Conservation (phyloP, 1,140 invertebrate genomes). For the Drosophila lowei region DNA sequence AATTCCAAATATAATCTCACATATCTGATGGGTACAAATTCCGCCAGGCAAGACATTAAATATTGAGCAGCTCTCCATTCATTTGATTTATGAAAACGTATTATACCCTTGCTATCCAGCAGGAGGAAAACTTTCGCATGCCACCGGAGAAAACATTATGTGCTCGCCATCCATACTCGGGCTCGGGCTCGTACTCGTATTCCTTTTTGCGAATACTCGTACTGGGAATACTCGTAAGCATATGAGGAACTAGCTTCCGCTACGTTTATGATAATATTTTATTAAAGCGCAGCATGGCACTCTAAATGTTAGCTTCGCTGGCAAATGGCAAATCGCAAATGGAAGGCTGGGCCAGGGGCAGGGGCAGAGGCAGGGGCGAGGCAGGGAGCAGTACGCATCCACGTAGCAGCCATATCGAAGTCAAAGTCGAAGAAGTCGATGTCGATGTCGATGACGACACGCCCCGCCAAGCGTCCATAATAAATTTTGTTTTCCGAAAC, state of each 20-base stretch:
- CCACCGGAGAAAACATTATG: conserved; percentile 9
- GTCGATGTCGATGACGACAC: conserved; percentile 35
- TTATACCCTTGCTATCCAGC: conserved; percentile 35
- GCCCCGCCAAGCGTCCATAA: conserved; percentile 50
- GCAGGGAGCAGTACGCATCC: too few species aligned
- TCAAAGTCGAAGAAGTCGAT: conserved; percentile 21
- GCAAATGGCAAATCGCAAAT: conserved; percentile 4
- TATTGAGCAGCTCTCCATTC: conserved; percentile 39
- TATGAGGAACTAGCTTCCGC: conserved; percentile 78
- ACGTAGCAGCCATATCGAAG: conserved; percentile 2
- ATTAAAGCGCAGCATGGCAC: conserved; percentile 67
- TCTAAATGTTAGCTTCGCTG: conserved; percentile 36
- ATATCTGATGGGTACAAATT: conserved; percentile 48
- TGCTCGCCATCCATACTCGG: not conserved
- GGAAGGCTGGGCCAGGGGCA: conserved; percentile 9
- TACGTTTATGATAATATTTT: conserved; percentile 81
- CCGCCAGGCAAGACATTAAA: conserved; percentile 41
- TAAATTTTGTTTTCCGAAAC: conserved; percentile 46
- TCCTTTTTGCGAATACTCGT: conserved; percentile 29
- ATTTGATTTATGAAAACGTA: conserved; percentile 54
- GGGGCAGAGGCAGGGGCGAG: too few species aligned
- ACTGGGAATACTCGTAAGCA: conserved; percentile 54
- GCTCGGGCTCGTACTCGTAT: not conserved
- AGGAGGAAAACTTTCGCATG: conserved; percentile 1
- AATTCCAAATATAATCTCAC: conserved; percentile 46